Percentiles rank a stretch among this genome's conserved stretches.
phyloP scores from a whole-genome alignment of 64 coral and sea anemone genomes.

The Porites australiensis region DNA sequence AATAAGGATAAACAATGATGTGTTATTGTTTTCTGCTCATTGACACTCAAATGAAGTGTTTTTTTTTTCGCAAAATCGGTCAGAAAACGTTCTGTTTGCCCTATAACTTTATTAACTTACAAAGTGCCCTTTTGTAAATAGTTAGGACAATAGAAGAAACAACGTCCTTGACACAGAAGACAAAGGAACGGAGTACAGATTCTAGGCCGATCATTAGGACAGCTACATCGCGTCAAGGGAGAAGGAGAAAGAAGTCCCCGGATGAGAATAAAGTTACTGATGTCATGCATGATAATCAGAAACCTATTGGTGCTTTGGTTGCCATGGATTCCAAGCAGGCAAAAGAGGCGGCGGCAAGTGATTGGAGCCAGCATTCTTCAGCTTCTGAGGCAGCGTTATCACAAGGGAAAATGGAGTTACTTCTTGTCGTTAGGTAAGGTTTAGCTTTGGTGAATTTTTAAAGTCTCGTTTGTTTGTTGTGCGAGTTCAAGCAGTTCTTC shows the following conservation, averaged over 20 bases:
- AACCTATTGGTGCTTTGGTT: neutral
- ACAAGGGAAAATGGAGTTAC: conserved; percentile 31
- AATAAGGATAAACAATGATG: too few species aligned
- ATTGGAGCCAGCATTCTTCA: neutral
- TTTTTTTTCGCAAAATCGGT: too few species aligned
- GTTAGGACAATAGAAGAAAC: neutral
- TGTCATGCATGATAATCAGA: neutral
- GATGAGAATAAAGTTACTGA: neutral
- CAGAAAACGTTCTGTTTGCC: too few species aligned
- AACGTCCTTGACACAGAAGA: neutral
- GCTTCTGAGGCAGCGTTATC: neutral
- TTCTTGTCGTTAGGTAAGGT: conserved; percentile 23
- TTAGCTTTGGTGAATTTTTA: neutral
- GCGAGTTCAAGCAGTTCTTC: too few species aligned
- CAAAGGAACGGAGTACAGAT: neutral
- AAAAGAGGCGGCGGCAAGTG: neutral
- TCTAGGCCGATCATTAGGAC: neutral
- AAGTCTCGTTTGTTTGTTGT: neutral
- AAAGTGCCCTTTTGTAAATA: neutral
- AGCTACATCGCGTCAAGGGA: conserved; percentile 12
- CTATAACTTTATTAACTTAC: too few species aligned
- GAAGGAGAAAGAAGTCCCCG: conserved; percentile 19
- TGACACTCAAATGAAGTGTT: too few species aligned
- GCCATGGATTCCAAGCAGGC: neutral
- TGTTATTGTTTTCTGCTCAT: too few species aligned